A percentile compares a stretch with the other conserved stretches of the same genome.
Evolutionary conservation across 1,140 invertebrate species (phyloP).

Genomic region (Drosophila burlai): DNA sequence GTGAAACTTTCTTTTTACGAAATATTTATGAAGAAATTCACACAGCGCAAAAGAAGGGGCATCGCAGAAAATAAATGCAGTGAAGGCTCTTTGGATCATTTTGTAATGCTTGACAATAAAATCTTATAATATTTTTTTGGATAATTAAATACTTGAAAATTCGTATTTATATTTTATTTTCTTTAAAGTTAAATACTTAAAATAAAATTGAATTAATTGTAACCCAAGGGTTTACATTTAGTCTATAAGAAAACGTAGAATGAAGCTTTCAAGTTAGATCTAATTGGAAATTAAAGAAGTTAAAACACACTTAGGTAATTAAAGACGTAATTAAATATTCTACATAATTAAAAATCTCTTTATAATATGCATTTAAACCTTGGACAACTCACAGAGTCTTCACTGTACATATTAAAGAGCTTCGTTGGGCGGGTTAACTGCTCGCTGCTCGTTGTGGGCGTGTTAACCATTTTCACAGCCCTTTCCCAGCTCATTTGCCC

Average conservation of each 20-base stretch:
- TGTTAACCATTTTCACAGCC: slow-evolving; percentile 59
- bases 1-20: slow-evolving; percentile 78
- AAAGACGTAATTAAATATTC: neutral
- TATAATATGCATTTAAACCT: neutral
- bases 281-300: neutral
- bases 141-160: neutral
- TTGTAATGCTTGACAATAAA: neutral
- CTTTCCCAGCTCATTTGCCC: slow-evolving; percentile 44
- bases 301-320: too few species aligned
- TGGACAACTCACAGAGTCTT: neutral
- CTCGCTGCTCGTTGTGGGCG: slow-evolving; percentile 51
- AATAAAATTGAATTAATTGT: neutral
- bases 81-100: too few species aligned
- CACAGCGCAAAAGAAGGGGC: slow-evolving; percentile 23
- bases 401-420: slow-evolving; percentile 15
- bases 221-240: neutral
- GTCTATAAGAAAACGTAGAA: neutral
- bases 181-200: too few species aligned
- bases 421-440: slow-evolving; percentile 18
- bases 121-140: too few species aligned
- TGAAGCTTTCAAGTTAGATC: neutral
- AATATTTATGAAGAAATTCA: slow-evolving; percentile 78
- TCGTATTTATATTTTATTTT: too few species aligned
- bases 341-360: neutral
- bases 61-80: slow-evolving; percentile 15